Percentiles rank a stretch among this genome's conserved stretches.
These are phyloP conservation scores for Molothrus ater DNA, from an alignment of 2,797 vertebrate species.

Conservation along the genomic window DNA sequence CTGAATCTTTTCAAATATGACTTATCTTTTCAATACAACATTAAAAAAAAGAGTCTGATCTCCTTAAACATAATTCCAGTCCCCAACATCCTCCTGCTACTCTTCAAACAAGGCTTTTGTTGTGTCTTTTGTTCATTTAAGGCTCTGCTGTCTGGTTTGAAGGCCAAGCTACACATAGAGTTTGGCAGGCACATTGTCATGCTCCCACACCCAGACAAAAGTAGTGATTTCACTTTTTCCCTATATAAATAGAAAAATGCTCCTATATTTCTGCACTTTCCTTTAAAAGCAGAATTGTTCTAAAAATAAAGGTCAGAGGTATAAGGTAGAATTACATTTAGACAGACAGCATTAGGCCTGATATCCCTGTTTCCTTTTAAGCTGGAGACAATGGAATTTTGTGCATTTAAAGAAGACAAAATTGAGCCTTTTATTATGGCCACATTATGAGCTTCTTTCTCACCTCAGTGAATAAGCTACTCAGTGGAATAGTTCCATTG, in stretches of 20 bases:
- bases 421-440: slow-evolving; percentile 44
- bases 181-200: slow-evolving; percentile 1
- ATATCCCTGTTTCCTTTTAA: slow-evolving; percentile 15
- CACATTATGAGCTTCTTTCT: slow-evolving; percentile 46
- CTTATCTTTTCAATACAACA: not conserved
- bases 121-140: slow-evolving; percentile 6
- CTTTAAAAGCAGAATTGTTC: not conserved
- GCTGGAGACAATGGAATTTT: slow-evolving; percentile 27
- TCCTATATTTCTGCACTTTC: not conserved
- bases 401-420: slow-evolving; percentile 41
- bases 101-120: slow-evolving; percentile 17
- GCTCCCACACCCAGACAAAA: not conserved
- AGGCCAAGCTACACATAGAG: slow-evolving; percentile 2
- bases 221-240: slow-evolving; percentile 5
- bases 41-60: not conserved
- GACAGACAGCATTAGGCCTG: not conserved
- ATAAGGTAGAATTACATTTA: slow-evolving; percentile 25
- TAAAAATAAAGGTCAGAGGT: slow-evolving; percentile 45
- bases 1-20: not conserved
- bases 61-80: not conserved
- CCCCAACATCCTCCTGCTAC: not conserved
- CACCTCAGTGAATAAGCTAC: slow-evolving; percentile 27
- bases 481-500: slow-evolving; percentile 28
- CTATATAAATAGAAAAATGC: not conserved
- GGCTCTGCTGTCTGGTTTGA: not conserved